These are phyloP conservation scores for Rhogogaster chlorosoma DNA, from an alignment of 2,888 invertebrate genomes.

Conservation along the genomic window DNA sequence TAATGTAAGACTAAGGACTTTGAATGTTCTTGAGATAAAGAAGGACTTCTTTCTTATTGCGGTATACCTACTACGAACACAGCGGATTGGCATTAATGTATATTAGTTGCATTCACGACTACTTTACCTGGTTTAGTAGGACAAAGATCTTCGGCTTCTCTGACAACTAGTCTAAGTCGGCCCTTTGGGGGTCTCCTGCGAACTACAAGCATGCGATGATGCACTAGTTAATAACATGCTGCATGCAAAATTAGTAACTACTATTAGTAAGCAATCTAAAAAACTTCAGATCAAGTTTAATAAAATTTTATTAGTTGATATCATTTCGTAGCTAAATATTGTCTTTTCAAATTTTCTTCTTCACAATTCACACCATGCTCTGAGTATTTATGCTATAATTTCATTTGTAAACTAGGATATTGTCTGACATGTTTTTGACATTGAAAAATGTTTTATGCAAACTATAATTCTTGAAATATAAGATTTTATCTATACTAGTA, in stretches of 20 bases:
- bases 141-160: constrained; percentile 75
- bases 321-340: not conserved
- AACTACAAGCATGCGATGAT: constrained; percentile 75
- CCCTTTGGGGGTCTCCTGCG: constrained; percentile 76
- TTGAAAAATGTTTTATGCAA: not conserved
- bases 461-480: not conserved
- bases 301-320: not conserved
- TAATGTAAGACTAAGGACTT: not conserved
- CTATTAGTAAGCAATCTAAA: constrained; percentile 22
- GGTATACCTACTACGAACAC: not conserved
- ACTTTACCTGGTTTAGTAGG: constrained; percentile 69
- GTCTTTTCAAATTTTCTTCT: not conserved
- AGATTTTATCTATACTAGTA: not conserved
- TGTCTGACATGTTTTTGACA: not conserved
- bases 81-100: not conserved
- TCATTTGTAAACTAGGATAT: not conserved
- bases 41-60: not conserved
- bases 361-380: not conserved
- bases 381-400: not conserved
- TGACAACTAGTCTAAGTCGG: constrained; percentile 73
- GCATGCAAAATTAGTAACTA: constrained; percentile 57
- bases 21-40: not conserved
- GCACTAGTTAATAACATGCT: constrained; percentile 65
- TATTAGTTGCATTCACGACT: constrained; percentile 42
- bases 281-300: not conserved